These are phyloP conservation scores for Metellina segmentata DNA, from an alignment of 2,888 invertebrate genomes.

Conservation along the genomic window DNA sequence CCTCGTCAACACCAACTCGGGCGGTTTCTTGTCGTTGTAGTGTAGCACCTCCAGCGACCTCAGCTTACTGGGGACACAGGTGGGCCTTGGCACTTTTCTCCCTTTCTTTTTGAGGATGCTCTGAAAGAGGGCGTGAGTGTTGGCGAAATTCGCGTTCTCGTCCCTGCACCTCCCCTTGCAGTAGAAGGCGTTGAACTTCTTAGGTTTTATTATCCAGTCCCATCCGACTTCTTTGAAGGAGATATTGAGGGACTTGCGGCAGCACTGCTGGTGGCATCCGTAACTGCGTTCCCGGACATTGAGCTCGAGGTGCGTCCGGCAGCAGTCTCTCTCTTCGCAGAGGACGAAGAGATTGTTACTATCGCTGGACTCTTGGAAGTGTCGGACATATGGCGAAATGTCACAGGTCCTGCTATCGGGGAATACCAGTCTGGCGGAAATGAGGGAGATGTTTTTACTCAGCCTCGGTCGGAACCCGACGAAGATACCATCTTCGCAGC, in stretches of 20 bases:
- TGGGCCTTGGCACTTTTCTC: conserved; percentile 84
- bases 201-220: conserved; percentile 87
- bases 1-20: conserved; percentile 85
- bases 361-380: too few species aligned
- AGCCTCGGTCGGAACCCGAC: too few species aligned
- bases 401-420: too few species aligned
- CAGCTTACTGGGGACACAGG: conserved; percentile 87
- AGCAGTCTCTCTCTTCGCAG: not conserved
- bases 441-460: too few species aligned
- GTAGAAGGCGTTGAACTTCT: conserved; percentile 87
- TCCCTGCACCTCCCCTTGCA: too few species aligned
- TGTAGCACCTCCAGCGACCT: conserved; percentile 86
- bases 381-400: too few species aligned
- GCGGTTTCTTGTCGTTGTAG: conserved; percentile 85
- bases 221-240: conserved; percentile 86
- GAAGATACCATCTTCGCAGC: too few species aligned
- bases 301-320: too few species aligned
- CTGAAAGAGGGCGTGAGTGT: conserved; percentile 87
- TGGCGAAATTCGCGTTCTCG: conserved; percentile 85
- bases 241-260: conserved; percentile 86
- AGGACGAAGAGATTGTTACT: not conserved
- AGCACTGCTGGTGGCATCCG: conserved; percentile 82
- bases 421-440: too few species aligned
- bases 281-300: not conserved
- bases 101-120: conserved; percentile 86